These are phyloP conservation scores for Leptopilina boulardi DNA, from an alignment of 1,140 invertebrate species.

Conservation along the genomic window DNA sequence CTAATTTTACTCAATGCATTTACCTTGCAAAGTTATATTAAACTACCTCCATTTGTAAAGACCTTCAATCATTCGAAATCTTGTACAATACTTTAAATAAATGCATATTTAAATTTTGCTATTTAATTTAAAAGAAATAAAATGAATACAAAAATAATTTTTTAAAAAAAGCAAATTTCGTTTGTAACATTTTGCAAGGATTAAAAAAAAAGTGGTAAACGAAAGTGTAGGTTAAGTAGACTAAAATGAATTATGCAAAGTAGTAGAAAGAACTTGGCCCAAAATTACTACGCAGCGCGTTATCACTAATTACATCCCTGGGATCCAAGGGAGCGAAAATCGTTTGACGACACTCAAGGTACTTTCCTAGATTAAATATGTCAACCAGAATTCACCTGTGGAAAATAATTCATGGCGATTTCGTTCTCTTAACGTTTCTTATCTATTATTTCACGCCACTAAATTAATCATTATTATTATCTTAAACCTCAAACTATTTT, in stretches of 20 bases:
- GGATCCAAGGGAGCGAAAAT: slow-evolving; percentile 51
- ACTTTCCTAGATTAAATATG: slow-evolving; percentile 3
- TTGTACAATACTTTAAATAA: no score
- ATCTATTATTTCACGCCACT: not conserved
- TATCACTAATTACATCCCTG: slow-evolving; percentile 48
- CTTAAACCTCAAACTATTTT: no score
- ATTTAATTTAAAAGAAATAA: no score
- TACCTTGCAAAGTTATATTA: not conserved
- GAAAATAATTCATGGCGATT: not conserved
- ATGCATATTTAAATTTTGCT: no score
- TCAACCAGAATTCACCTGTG: not conserved
- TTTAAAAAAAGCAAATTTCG: no score
- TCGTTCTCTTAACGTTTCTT: not conserved
- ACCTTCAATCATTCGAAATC: no score
- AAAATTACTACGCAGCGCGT: slow-evolving; percentile 22
- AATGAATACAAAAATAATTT: no score
- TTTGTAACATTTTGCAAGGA: no score
- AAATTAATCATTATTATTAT: no score
- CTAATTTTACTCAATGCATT: not conserved
- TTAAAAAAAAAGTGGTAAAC: not conserved
- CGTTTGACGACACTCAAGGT: slow-evolving; percentile 45
- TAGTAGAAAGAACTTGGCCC: not conserved
- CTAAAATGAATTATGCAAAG: not conserved
- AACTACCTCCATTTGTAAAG: not conserved
- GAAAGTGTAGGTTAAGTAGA: not conserved